Evolutionary conservation across 2,888 invertebrate species (phyloP).

Genomic region (Pyrgus malvae): DNA sequence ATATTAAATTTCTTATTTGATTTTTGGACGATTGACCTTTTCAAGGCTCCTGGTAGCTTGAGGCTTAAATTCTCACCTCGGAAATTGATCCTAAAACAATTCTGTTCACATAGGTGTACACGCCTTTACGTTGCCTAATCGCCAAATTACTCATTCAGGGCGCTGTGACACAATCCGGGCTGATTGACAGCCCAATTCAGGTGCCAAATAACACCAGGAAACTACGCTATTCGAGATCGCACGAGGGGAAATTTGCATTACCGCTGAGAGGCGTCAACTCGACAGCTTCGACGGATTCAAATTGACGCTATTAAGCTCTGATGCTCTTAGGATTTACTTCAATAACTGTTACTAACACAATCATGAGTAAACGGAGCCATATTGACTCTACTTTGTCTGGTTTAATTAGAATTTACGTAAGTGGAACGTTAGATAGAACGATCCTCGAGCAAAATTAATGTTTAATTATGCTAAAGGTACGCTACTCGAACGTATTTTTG

Average conservation of each 20-base stretch:
- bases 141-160: too few species aligned
- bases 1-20: neutral
- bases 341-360: conserved; percentile 2
- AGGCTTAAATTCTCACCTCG: too few species aligned
- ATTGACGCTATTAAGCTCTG: conserved; percentile 47
- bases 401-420: conserved; percentile 27
- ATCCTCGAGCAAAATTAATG: conserved; percentile 24
- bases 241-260: conserved; percentile 53
- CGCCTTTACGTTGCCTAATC: too few species aligned
- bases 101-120: too few species aligned
- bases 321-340: conserved; percentile 4
- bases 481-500: conserved; percentile 19
- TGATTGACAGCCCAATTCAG: conserved; percentile 62
- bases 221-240: conserved; percentile 49
- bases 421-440: conserved; percentile 14
- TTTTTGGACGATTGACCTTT: too few species aligned
- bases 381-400: conserved; percentile 9
- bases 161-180: too few species aligned
- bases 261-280: conserved; percentile 45
- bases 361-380: conserved; percentile 10
- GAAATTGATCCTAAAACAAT: too few species aligned
- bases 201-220: conserved; percentile 58
- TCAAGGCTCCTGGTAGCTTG: too few species aligned
- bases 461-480: conserved; percentile 21
- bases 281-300: conserved; percentile 61